Conservation (phyloP, 2,888 invertebrate species). For the Macrophya annulata region DNA sequence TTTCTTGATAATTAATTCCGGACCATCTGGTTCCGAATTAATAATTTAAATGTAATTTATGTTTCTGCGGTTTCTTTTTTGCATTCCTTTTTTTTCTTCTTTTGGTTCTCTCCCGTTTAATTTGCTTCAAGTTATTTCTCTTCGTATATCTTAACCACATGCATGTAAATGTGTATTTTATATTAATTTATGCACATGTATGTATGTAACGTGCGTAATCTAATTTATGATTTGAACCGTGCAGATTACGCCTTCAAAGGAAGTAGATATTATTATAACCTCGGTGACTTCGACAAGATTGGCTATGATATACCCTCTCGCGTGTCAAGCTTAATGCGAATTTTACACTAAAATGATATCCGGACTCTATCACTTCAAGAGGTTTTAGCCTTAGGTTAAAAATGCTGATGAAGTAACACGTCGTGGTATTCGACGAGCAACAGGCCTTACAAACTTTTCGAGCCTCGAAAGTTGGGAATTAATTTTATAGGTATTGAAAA, state of each 20-base stretch:
- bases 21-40: background rate
- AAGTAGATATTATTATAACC: background rate
- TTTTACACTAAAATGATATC: conserved; percentile 10
- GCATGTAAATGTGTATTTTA: background rate
- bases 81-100: background rate
- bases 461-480: background rate
- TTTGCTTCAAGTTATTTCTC: background rate
- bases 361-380: background rate
- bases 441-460: background rate
- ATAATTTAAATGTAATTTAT: background rate
- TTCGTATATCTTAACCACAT: background rate
- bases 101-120: background rate
- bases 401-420: conserved; percentile 2
- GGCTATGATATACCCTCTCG: background rate
- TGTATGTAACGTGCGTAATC: conserved; percentile 20
- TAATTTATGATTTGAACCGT: conserved; percentile 5
- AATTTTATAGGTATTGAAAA: background rate
- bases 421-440: background rate
- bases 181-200: background rate
- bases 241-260: conserved; percentile 19
- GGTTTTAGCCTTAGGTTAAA: background rate
- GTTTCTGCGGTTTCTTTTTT: background rate
- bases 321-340: background rate
- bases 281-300: conserved; percentile 12
- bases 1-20: background rate